A percentile compares a stretch with the other conserved stretches of the same genome.
Conservation (phyloP, 2,888 invertebrate species). For the Parnassius glacialis region DNA sequence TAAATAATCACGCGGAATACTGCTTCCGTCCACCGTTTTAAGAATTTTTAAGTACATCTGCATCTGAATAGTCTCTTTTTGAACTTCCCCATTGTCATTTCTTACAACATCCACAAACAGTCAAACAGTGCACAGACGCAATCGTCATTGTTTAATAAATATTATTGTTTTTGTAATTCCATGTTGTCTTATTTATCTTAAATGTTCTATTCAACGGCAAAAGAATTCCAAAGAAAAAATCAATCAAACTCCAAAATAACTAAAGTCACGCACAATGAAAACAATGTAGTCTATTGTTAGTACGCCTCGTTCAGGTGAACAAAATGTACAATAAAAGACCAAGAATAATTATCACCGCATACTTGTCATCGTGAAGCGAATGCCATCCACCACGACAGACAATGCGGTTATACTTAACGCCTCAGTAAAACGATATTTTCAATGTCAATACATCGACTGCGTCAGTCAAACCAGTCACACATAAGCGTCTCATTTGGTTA, state of each 20-base stretch:
- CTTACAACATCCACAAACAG: too few relatives aligned
- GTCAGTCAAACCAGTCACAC: slow-evolving; percentile 5
- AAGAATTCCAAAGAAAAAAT: too few relatives aligned
- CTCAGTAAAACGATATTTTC: slow-evolving; percentile 19
- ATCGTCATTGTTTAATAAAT: too few relatives aligned
- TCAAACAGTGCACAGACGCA: too few relatives aligned
- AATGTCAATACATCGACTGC: slow-evolving; percentile 19
- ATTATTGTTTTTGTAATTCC: too few relatives aligned
- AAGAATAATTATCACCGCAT: background rate
- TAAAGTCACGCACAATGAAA: background rate
- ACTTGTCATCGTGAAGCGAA: background rate
- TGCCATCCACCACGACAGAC: slow-evolving; percentile 1
- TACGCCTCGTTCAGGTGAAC: background rate
- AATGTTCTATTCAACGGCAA: too few relatives aligned
- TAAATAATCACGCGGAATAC: too few relatives aligned
- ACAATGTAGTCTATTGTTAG: background rate
- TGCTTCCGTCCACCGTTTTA: too few relatives aligned
- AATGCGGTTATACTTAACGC: slow-evolving; percentile 18
- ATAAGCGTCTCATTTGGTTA: background rate
- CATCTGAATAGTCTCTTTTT: too few relatives aligned
- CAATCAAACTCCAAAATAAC: background rate
- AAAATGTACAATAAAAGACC: background rate
- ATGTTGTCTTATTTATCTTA: too few relatives aligned
- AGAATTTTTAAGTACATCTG: too few relatives aligned
- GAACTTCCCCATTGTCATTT: too few relatives aligned